Conservation (phyloP, 2,888 invertebrate genomes). For the Caenorhabditis wallacei region DNA sequence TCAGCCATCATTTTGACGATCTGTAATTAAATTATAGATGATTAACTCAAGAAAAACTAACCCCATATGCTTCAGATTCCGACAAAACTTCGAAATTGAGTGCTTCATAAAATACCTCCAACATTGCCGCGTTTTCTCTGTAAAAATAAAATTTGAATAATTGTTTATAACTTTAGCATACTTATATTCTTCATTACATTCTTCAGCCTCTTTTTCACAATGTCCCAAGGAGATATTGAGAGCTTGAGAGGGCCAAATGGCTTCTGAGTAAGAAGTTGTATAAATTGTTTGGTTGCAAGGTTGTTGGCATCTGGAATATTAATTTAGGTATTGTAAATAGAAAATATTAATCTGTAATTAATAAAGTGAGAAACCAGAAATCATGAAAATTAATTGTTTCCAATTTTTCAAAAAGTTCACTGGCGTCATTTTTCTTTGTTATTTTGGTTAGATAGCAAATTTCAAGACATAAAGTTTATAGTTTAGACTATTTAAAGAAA, state of each 20-base stretch:
- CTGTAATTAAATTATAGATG: conserved; percentile 47
- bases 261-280: conserved; percentile 79
- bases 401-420: too few relatives aligned
- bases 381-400: too few relatives aligned
- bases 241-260: conserved; percentile 81
- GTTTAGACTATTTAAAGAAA: not conserved
- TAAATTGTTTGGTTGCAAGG: conserved; percentile 81
- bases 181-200: conserved; percentile 81
- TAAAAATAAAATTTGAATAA: too few relatives aligned
- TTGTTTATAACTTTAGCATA: too few relatives aligned
- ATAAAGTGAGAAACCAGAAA: too few relatives aligned
- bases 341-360: too few relatives aligned
- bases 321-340: too few relatives aligned
- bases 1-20: conserved; percentile 82
- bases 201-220: conserved; percentile 74
- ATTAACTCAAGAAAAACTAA: conserved; percentile 44
- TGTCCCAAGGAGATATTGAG: conserved; percentile 77
- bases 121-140: conserved; percentile 82
- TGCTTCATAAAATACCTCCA: conserved; percentile 82
- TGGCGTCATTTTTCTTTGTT: too few relatives aligned
- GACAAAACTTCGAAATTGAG: conserved; percentile 80
- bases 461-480: too few relatives aligned
- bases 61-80: conserved; percentile 81
- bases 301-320: conserved; percentile 78
- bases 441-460: too few relatives aligned